Percentiles rank a stretch among this genome's conserved stretches.
phyloP scores from a whole-genome alignment of 2,113 vertebrate species.

The Atlantisia rogersi region DNA sequence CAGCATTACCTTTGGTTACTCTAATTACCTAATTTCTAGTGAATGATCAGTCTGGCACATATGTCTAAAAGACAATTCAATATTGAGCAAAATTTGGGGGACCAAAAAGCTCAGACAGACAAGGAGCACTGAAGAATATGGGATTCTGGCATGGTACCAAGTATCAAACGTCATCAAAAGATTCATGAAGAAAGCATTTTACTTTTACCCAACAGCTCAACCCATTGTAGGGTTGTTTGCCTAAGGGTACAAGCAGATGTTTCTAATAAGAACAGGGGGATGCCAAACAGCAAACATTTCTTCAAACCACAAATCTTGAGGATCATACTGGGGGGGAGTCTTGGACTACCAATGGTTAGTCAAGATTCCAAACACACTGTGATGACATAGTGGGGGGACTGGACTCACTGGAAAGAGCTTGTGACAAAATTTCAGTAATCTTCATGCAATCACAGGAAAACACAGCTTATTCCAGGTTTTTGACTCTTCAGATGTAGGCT shows the following conservation, averaged over 20 bases:
- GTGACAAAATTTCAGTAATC: background rate
- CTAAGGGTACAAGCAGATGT: background rate
- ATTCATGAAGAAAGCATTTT: background rate
- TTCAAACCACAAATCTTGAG: background rate
- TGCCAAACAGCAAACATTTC: background rate
- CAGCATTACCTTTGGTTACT: slow-evolving; percentile 1
- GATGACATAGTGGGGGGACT: background rate
- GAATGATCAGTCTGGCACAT: slow-evolving; percentile 1
- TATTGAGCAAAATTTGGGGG: background rate
- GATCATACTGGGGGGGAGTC: background rate
- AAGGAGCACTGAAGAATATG: background rate
- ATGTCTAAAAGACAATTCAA: background rate
- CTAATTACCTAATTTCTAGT: slow-evolving; percentile 2
- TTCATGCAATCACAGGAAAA: background rate
- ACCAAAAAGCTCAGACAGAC: background rate
- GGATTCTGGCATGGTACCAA: background rate
- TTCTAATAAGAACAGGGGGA: background rate
- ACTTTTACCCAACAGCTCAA: background rate
- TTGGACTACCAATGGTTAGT: background rate
- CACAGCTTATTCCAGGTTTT: background rate
- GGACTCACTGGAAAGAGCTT: background rate
- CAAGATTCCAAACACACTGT: background rate
- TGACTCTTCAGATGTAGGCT: background rate
- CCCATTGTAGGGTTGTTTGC: background rate
- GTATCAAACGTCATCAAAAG: background rate